phyloP scores from a whole-genome alignment of 2,113 vertebrate species.

The Rhinogobius similis region DNA sequence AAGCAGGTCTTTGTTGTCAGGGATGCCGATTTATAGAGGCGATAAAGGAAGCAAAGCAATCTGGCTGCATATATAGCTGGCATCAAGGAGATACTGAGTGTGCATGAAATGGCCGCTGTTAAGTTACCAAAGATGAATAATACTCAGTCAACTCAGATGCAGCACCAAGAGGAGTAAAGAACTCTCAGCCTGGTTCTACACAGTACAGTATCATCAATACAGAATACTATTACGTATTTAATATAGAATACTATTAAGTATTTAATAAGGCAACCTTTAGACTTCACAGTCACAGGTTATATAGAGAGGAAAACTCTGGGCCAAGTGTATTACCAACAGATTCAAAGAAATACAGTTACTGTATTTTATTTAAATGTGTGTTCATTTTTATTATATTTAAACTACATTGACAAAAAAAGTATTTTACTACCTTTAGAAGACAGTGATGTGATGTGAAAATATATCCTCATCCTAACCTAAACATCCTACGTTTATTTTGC shows the following conservation, averaged over 20 bases:
- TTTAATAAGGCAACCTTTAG: neutral
- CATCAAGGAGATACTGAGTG: slow-evolving; percentile 29
- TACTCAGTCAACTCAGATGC: slow-evolving; percentile 21
- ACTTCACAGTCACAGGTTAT: neutral
- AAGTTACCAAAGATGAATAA: slow-evolving; percentile 58
- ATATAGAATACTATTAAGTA: too few relatives aligned
- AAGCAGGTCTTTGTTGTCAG: slow-evolving; percentile 48
- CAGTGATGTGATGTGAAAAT: neutral
- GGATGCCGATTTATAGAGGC: slow-evolving; percentile 51
- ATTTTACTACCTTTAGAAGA: neutral
- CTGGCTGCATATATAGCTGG: slow-evolving; percentile 33
- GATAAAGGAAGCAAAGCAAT: slow-evolving; percentile 45
- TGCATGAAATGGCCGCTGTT: slow-evolving; percentile 63
- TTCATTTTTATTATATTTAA: too few relatives aligned
- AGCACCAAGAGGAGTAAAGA: neutral
- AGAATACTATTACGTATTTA: neutral
- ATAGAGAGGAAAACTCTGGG: neutral
- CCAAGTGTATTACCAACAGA: neutral
- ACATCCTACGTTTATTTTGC: neutral
- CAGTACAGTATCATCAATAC: neutral
- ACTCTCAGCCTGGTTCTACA: neutral
- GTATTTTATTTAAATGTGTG: neutral
- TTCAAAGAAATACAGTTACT: too few relatives aligned
- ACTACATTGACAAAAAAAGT: too few relatives aligned
- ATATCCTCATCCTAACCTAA: neutral